These are phyloP conservation scores for Drosophila sucinea DNA, from an alignment of 1,140 invertebrate species.

Conservation along the genomic window DNA sequence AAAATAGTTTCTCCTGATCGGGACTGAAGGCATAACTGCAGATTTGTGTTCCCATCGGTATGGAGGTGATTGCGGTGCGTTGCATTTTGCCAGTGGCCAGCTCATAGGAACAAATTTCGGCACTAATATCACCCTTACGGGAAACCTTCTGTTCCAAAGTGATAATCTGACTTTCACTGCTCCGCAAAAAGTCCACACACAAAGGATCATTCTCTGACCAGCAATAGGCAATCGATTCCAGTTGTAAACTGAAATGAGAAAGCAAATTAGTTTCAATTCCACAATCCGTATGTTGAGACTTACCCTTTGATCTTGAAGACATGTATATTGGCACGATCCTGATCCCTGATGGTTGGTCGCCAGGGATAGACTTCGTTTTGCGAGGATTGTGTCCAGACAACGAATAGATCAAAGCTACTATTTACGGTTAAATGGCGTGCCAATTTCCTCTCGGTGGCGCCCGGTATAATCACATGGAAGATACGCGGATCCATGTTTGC, in stretches of 20 bases:
- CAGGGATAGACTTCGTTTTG: slow-evolving; percentile 93
- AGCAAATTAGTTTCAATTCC: background rate
- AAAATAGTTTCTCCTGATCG: slow-evolving; percentile 88
- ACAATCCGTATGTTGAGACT: background rate
- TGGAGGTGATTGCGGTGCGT: slow-evolving; percentile 87
- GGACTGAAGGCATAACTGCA: slow-evolving; percentile 88
- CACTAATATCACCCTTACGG: slow-evolving; percentile 89
- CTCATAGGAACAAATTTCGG: slow-evolving; percentile 89
- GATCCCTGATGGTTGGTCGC: slow-evolving; percentile 90
- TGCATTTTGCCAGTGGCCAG: slow-evolving; percentile 88
- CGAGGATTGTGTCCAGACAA: slow-evolving; percentile 90
- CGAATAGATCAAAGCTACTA: slow-evolving; percentile 85
- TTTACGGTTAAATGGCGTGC: slow-evolving; percentile 87
- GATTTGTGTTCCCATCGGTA: slow-evolving; percentile 89
- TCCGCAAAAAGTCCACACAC: slow-evolving; percentile 87
- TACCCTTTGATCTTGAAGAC: slow-evolving; percentile 85
- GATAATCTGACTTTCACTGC: slow-evolving; percentile 88
- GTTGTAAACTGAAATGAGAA: slow-evolving; percentile 82
- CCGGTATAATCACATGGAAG: slow-evolving; percentile 85
- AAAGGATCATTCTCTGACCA: slow-evolving; percentile 89
- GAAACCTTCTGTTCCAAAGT: slow-evolving; percentile 91
- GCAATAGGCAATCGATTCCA: slow-evolving; percentile 86
- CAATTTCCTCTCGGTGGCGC: slow-evolving; percentile 86
- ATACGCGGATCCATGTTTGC: slow-evolving; percentile 87
- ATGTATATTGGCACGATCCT: slow-evolving; percentile 91